Evolutionary conservation across 2,797 vertebrate species (phyloP), one percentile per base, ranked within the genome.

Genomic region (Cygnus olor): DNA sequence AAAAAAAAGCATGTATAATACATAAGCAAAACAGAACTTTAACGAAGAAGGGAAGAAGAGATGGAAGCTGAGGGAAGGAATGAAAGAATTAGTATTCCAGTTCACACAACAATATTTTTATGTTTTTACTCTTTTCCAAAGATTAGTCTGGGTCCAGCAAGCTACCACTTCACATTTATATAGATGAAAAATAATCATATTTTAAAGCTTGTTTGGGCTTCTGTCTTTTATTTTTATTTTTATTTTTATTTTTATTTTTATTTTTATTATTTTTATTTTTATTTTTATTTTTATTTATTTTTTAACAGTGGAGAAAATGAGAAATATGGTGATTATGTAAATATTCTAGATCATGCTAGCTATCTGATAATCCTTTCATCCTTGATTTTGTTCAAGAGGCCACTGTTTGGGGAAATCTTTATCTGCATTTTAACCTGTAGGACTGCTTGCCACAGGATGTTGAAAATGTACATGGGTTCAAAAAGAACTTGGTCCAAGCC

Each of bases 41-140:
- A 73, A 70, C 4, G 42, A 77, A 51, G 28, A 79, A 80, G 4
- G 16, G 63, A 77, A 80, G 40, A 89, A 64, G 3, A 80, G 8
- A 44, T 56, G 11, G 25, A 88, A 88, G 16, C 25, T 8, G 16
- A 69, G 16, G 3, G 5, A 22, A 73, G 91, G 49, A 61, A 72
- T 11, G 7, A 83, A 87, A 88, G 1, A 77, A 58, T 56, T 42
- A 32, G 4, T 73, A 77, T 70, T 80, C 10, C 6, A 80, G 47
- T 40, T 1, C 12, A 40, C 53, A 22, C 3, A 68, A n/a, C 5
- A 58, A 15, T 56, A 80, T 13, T 42, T 21, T 47, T 77, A 34
- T 42, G 10, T 64, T 68, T 80, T 88, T 32, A 64, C 80, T 86
- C 53, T 18, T 36, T 74, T n/a, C 61, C 25, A 85, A 71, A 83